Evolutionary conservation across 2,797 vertebrate species (phyloP).

Genomic region (Takifugu rubripes): DNA sequence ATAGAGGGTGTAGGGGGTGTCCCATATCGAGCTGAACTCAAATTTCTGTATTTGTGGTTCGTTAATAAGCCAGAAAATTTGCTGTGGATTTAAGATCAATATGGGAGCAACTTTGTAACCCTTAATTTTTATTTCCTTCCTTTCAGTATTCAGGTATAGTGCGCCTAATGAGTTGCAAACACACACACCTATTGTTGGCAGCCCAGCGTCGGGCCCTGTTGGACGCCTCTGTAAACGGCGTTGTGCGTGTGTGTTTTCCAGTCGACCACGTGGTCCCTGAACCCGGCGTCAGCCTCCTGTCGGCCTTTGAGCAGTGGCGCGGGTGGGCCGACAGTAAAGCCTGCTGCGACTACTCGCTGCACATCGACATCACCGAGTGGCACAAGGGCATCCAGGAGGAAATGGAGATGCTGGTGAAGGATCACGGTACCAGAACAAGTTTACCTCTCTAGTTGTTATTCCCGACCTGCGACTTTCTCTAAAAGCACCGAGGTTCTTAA

Average conservation of each 20-base stretch:
- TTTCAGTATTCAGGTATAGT: too few species aligned
- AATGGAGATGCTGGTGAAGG: constrained; percentile 95
- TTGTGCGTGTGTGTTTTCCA: constrained; percentile 43
- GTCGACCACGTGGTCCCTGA: constrained; percentile 95
- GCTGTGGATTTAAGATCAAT: too few species aligned
- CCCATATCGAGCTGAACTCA: too few species aligned
- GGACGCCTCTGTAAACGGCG: not conserved
- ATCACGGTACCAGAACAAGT: constrained; percentile 81
- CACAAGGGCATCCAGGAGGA: constrained; percentile 95
- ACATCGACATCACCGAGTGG: constrained; percentile 95
- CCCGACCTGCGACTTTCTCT: too few species aligned
- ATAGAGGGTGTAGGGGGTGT: too few species aligned
- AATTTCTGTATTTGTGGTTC: too few species aligned
- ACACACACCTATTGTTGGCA: too few species aligned
- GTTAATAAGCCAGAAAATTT: too few species aligned
- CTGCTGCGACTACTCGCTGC: constrained; percentile 98
- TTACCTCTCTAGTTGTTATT: not conserved
- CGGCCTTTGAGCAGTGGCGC: constrained; percentile 93
- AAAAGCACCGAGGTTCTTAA: not conserved
- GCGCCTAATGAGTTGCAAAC: too few species aligned
- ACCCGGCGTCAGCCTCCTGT: constrained; percentile 86
- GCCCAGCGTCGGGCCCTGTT: too few species aligned
- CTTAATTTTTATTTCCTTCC: too few species aligned
- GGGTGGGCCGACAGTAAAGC: constrained; percentile 96
- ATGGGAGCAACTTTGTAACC: too few species aligned